Conservation (phyloP, 2,113 vertebrate genomes). For the Ahaetulla prasina region DNA sequence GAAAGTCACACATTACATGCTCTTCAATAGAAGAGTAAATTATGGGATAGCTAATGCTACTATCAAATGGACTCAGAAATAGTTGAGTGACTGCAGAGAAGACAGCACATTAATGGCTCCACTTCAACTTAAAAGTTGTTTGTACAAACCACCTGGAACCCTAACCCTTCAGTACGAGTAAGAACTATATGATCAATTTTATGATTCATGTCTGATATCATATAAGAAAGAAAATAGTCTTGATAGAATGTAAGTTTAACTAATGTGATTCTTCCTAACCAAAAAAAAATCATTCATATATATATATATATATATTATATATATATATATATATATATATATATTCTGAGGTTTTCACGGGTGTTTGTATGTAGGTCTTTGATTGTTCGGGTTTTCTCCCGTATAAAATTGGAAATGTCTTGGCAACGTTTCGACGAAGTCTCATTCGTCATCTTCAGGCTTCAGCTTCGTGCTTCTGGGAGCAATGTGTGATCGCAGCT, state of each 20-base stretch:
- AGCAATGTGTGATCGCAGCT: no score
- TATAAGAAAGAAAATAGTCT: not conserved
- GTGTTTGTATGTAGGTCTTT: no score
- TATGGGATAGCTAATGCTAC: not conserved
- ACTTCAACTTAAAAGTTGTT: not conserved
- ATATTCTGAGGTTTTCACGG: no score
- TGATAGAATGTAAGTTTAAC: not conserved
- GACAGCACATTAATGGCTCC: not conserved
- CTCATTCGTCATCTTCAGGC: no score
- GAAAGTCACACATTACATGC: not conserved
- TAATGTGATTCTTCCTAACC: not conserved
- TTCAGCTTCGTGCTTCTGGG: no score
- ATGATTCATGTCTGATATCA: not conserved
- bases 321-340: no score
- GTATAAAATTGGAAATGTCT: no score
- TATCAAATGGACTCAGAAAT: not conserved
- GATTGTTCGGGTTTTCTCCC: no score
- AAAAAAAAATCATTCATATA: not conserved
- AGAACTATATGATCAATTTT: not conserved
- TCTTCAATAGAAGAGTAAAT: not conserved
- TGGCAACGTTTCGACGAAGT: no score
- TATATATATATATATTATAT: no score
- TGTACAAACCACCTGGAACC: not conserved
- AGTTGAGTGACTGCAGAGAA: not conserved
- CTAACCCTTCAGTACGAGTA: not conserved